These are phyloP conservation scores for Trachemys scripta DNA, from an alignment of 2,113 vertebrate genomes.

Conservation along the genomic window DNA sequence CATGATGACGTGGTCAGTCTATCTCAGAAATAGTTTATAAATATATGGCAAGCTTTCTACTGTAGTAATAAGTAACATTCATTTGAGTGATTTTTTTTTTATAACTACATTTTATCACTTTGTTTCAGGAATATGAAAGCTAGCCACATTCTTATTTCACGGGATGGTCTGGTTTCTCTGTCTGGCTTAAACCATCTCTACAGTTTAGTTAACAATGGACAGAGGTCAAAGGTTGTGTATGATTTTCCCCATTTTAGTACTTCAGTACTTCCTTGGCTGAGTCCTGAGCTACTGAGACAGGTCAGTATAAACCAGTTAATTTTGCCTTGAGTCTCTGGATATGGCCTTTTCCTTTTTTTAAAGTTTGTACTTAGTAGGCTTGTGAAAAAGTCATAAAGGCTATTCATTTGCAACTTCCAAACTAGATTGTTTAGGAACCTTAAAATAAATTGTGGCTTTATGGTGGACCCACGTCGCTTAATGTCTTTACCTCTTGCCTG, in stretches of 20 bases:
- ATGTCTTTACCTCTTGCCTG: neutral
- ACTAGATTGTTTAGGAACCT: neutral
- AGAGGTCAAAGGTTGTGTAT: constrained; percentile 88
- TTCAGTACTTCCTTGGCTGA: constrained; percentile 96
- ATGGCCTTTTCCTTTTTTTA: neutral
- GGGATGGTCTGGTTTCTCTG: constrained; percentile 92
- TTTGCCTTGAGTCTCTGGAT: constrained; percentile 46
- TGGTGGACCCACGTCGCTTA: neutral
- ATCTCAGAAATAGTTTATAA: neutral
- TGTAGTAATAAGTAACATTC: neutral
- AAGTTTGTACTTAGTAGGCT: neutral
- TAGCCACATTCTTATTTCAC: constrained; percentile 97
- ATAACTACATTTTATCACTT: constrained; percentile 72
- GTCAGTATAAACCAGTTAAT: constrained; percentile 78
- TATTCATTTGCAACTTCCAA: neutral
- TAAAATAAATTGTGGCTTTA: neutral
- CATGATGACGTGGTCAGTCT: neutral
- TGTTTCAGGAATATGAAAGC: constrained; percentile 95
- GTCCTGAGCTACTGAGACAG: constrained; percentile 97
- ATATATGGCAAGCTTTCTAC: constrained; percentile 9
- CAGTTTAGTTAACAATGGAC: constrained; percentile 94
- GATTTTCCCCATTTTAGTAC: constrained; percentile 96
- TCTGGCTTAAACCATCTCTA: constrained; percentile 93
- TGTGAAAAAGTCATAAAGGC: neutral
- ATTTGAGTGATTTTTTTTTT: constrained; percentile 50